phyloP scores from a whole-genome alignment of 1,140 invertebrate genomes.

The Hyphantria cunea region DNA sequence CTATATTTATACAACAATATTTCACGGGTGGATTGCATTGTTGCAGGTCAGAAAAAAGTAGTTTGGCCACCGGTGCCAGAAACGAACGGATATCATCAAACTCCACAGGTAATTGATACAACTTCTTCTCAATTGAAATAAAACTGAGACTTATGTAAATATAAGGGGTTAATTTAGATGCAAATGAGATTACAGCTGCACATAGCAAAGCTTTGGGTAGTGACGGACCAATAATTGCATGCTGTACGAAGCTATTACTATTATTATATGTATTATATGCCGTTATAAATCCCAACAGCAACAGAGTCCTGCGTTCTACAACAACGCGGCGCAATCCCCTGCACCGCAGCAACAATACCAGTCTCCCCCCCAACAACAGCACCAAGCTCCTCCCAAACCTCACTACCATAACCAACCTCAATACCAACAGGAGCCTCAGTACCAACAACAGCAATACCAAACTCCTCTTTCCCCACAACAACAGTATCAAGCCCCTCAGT shows the following conservation, averaged over 20 bases:
- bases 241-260: conserved; percentile 31
- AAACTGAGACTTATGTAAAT: conserved; percentile 26
- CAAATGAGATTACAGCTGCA: conserved; percentile 49
- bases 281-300: conserved; percentile 61
- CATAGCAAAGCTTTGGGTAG: conserved; percentile 51
- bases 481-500: conserved; percentile 64
- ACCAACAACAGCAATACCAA: conserved; percentile 51
- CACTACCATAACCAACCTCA: conserved; percentile 50
- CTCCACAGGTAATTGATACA: conserved; percentile 64
- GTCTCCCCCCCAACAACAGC: conserved; percentile 60
- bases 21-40: conserved; percentile 30
- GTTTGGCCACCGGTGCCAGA: conserved; percentile 91
- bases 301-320: conserved; percentile 68
- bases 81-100: conserved; percentile 83
- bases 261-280: conserved; percentile 31
- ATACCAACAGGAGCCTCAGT: conserved; percentile 47
- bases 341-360: conserved; percentile 46
- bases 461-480: conserved; percentile 41
- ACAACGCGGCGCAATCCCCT: conserved; percentile 78
- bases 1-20: conserved; percentile 6
- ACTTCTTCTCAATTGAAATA: not conserved
- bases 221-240: conserved; percentile 51
- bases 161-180: conserved; percentile 37
- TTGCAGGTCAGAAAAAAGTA: conserved; percentile 89
- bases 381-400: conserved; percentile 54